Evolutionary conservation across 1,140 invertebrate species (phyloP).

Genomic region (Goniozus legneri): DNA sequence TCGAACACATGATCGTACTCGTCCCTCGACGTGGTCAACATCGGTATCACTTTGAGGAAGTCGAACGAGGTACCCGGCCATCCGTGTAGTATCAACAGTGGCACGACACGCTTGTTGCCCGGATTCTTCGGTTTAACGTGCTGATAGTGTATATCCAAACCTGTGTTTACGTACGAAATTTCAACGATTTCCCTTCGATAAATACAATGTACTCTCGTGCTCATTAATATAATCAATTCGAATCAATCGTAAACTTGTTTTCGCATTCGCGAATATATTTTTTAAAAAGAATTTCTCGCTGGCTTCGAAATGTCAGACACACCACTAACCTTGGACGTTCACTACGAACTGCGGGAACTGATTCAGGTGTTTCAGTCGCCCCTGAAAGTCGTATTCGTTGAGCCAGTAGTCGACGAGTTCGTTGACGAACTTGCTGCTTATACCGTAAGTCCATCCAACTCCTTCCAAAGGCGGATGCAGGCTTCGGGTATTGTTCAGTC

Average conservation of each 20-base stretch:
- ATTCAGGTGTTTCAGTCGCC: slow-evolving; percentile 67
- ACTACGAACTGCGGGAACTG: slow-evolving; percentile 70
- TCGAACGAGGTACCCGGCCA: slow-evolving; percentile 85
- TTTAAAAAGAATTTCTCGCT: too few species aligned
- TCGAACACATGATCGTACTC: slow-evolving; percentile 71
- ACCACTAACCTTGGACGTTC: slow-evolving; percentile 61
- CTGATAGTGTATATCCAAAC: slow-evolving; percentile 73
- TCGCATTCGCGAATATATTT: slow-evolving; percentile 25
- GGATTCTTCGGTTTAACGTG: slow-evolving; percentile 58
- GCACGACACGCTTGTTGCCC: slow-evolving; percentile 55
- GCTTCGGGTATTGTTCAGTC: slow-evolving; percentile 56
- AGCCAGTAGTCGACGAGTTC: slow-evolving; percentile 69
- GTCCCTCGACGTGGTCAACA: slow-evolving; percentile 60
- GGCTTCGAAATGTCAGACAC: too few species aligned
- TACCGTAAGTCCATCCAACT: slow-evolving; percentile 72
- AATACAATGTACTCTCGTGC: too few species aligned
- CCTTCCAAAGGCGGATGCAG: slow-evolving; percentile 64
- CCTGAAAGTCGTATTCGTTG: slow-evolving; percentile 70
- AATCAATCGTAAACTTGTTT: too few species aligned
- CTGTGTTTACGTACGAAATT: slow-evolving; percentile 57
- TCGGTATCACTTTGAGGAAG: slow-evolving; percentile 72
- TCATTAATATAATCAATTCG: too few species aligned
- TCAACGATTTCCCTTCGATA: too few species aligned
- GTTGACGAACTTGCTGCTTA: slow-evolving; percentile 67
- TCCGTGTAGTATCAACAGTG: slow-evolving; percentile 74